Evolutionary conservation across 1,140 invertebrate genomes (phyloP).

Genomic region (Odontomachus brunneus): DNA sequence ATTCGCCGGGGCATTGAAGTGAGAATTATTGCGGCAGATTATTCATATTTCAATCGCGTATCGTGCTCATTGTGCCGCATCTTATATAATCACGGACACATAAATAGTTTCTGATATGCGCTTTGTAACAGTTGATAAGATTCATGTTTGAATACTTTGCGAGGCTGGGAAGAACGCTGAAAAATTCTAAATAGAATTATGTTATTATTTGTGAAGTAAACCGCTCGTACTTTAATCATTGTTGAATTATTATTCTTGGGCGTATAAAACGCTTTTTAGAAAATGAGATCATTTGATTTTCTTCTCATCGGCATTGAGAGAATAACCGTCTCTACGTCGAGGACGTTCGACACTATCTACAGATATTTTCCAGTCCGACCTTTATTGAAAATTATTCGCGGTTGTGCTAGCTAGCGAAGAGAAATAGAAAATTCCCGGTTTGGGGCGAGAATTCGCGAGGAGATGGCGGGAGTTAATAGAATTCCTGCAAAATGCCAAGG

Average conservation of each 20-base stretch:
- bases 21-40: neutral
- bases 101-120: neutral
- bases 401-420: neutral
- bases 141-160: neutral
- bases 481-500: constrained; percentile 40
- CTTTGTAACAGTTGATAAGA: neutral
- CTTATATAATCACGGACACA: neutral
- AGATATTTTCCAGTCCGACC: constrained; percentile 44
- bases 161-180: no score
- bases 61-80: neutral
- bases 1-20: constrained; percentile 14
- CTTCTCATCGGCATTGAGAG: neutral
- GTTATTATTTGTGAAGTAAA: neutral
- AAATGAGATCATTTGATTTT: neutral
- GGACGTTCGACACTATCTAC: neutral
- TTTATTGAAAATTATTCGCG: constrained; percentile 51
- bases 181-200: no score
- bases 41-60: constrained; percentile 2
- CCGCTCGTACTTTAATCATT: neutral
- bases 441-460: constrained; percentile 28
- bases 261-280: neutral
- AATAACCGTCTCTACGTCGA: constrained; percentile 20
- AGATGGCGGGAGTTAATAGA: constrained; percentile 36
- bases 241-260: constrained; percentile 2
- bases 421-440: constrained; percentile 51